Evolutionary conservation across 2,113 vertebrate species (phyloP).

Genomic region (Eclectus roratus): DNA sequence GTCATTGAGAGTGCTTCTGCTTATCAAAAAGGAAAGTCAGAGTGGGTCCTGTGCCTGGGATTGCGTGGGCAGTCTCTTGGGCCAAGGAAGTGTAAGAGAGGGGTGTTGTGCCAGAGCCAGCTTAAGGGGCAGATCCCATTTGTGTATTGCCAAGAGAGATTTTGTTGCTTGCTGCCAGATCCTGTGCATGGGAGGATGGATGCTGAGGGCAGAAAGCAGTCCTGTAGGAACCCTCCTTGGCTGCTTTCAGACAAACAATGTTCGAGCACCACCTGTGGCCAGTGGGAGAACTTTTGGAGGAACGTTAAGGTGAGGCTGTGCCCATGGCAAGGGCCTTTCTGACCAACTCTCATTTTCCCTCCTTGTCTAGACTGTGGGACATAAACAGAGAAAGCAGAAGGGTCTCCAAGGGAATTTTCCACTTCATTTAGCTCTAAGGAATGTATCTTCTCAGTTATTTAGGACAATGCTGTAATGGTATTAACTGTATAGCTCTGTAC

Average conservation of each 20-base stretch:
- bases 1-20: not conserved
- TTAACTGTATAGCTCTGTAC: constrained; percentile 17
- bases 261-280: not conserved
- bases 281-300: not conserved
- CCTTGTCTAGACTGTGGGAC: constrained; percentile 22
- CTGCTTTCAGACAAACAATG: not conserved
- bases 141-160: not conserved
- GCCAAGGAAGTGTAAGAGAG: not conserved
- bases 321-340: not conserved
- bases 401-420: constrained; percentile 43
- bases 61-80: not conserved
- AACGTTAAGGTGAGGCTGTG: not conserved
- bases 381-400: constrained; percentile 13
- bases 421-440: constrained; percentile 27
- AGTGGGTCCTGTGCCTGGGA: not conserved
- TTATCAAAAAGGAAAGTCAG: not conserved
- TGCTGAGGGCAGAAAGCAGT: not conserved
- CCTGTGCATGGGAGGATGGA: not conserved
- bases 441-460: constrained; percentile 25
- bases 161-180: not conserved
- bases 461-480: constrained; percentile 4
- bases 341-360: constrained; percentile 1
- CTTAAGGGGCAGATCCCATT: not conserved
- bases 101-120: not conserved
- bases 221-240: not conserved